Base-by-base conservation (phyloP, 2,113 vertebrate genomes). In the Anser brachyrhynchus region DNA sequence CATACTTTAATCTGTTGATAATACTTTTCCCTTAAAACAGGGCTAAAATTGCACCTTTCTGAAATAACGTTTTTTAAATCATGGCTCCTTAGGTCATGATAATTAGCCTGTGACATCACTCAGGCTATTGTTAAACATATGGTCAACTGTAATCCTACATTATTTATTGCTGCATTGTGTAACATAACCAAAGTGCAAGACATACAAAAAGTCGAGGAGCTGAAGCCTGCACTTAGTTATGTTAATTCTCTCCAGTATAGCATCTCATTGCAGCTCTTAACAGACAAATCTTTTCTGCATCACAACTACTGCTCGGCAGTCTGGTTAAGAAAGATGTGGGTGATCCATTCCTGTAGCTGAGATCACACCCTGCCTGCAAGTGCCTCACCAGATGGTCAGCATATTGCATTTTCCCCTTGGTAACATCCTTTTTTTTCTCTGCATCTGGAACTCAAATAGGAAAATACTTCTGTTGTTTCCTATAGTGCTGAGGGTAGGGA, bases 381-480 rank as follows among this genome's bases (percentile, higher is more conserved):
- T 96, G 92, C 92, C 95, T 96, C 95, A 96, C 86, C 96, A 96
- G 95, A 96, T 96, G 96, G 92, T 65, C 95, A 96, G 94, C 95
- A 95, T 93, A 95, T 95, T 96, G 95, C 96, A 95, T 96, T 97
- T 94, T 92, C 92, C 92, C 83, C 92, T 61, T n/a, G 76, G 95
- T 92, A 96, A 96, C 93, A 97, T 92, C 95, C 86, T 94, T 93
- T 93, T 94, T 78, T 73, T 80, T 91, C 58, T 83, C 86, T 13
- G 86, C 95, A 96, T 96, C 95, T 94, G 94, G 96, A 97, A 93
- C 77, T 82, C 84, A 87, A 92, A 81, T 65, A 95, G 93, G 93
- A 93, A 97, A 97, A 97, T 97, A 95, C 93, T 96, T 96, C 10
- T 96, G 96, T 96, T 96, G 95, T 96, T 96, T 94, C 95, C 83